Percentiles rank a stretch among this genome's conserved stretches.
Evolutionary conservation across 2,113 vertebrate genomes (phyloP).

Genomic region (Blennius ocellaris): DNA sequence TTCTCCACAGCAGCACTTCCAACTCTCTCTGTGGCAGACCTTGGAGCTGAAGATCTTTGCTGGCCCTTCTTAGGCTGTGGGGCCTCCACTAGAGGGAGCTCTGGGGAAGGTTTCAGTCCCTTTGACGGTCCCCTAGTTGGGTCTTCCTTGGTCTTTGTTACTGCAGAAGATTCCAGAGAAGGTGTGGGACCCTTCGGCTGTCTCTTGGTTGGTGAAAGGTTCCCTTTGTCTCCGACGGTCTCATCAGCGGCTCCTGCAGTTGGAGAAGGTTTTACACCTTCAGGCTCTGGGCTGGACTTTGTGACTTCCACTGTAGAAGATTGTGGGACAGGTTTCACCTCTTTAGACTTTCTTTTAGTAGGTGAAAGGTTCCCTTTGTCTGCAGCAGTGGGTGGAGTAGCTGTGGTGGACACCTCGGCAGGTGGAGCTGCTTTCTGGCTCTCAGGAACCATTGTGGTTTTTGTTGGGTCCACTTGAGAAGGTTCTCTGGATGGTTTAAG

Average conservation of each 20-base stretch:
- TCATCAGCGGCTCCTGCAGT: not conserved
- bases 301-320: not conserved
- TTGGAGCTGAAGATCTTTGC: not conserved
- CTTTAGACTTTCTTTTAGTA: not conserved
- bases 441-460: no score
- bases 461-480: no score
- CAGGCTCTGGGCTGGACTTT: not conserved
- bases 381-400: not conserved
- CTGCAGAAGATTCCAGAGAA: conserved; percentile 4
- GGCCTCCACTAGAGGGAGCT: not conserved
- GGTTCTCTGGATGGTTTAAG: no score
- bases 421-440: not conserved
- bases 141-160: conserved; percentile 7
- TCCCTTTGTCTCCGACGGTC: not conserved
- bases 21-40: not conserved
- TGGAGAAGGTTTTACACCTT: not conserved
- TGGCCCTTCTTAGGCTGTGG: not conserved
- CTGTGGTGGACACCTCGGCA: not conserved
- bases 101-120: not conserved
- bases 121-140: conserved; percentile 53
- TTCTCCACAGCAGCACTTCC: not conserved
- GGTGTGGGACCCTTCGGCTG: not conserved
- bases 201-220: not conserved
- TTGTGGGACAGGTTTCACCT: not conserved
- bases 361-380: not conserved